phyloP scores from a whole-genome alignment of 2,113 vertebrate genomes.

The Ondatra zibethicus region DNA sequence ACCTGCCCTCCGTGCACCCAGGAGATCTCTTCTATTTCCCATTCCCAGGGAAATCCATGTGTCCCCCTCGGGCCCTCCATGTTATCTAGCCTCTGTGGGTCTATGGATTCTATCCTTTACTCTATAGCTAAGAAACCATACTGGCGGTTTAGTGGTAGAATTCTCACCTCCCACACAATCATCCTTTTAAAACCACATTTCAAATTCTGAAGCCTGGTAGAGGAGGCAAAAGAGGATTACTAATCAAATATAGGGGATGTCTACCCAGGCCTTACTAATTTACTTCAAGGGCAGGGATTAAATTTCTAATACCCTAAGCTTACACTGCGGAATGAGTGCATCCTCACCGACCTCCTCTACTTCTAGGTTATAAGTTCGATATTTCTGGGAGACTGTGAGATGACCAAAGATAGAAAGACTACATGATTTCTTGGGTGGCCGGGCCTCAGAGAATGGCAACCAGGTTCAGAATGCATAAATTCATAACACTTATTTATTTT shows the following conservation, averaged over 20 bases:
- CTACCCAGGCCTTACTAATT: background rate
- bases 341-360: background rate
- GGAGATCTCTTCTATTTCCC: background rate
- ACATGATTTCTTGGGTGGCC: background rate
- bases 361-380: background rate
- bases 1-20: background rate
- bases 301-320: background rate
- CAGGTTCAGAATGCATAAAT: background rate
- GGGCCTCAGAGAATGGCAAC: background rate
- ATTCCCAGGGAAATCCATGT: background rate
- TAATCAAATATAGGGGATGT: background rate
- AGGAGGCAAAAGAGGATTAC: background rate
- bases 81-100: background rate
- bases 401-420: background rate
- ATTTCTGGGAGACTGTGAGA: background rate
- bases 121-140: background rate
- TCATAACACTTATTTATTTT: background rate
- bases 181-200: background rate
- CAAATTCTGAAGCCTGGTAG: background rate
- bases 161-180: background rate
- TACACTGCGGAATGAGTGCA: background rate
- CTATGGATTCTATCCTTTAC: background rate
- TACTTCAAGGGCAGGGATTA: background rate
- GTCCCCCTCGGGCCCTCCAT: background rate
- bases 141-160: background rate